These are phyloP conservation scores for Isichthys henryi DNA, from an alignment of 2,113 vertebrate genomes.

Conservation along the genomic window DNA sequence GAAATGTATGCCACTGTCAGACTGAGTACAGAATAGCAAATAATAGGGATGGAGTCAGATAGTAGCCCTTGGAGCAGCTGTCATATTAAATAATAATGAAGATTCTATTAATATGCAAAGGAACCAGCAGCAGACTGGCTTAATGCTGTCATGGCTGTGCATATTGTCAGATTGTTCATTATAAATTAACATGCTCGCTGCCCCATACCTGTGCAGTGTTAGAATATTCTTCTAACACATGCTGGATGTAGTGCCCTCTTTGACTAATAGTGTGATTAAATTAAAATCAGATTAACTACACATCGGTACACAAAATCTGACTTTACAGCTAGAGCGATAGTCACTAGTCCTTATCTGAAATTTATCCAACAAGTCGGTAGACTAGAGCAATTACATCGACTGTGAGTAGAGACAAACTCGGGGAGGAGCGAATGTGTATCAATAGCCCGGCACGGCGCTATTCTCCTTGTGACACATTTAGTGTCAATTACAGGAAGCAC, in stretches of 20 bases:
- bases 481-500: slow-evolving; percentile 55
- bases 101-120: slow-evolving; percentile 80
- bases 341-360: slow-evolving; percentile 43
- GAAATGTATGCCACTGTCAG: slow-evolving; percentile 61
- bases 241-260: slow-evolving; percentile 61
- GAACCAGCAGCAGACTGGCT: slow-evolving; percentile 72
- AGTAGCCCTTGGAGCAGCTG: slow-evolving; percentile 74
- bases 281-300: slow-evolving; percentile 73
- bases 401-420: slow-evolving; percentile 44
- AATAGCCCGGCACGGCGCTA: slow-evolving; percentile 47
- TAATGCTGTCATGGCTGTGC: slow-evolving; percentile 75
- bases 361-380: slow-evolving; percentile 42
- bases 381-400: slow-evolving; percentile 40
- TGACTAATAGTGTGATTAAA: slow-evolving; percentile 66
- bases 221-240: slow-evolving; percentile 73
- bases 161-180: slow-evolving; percentile 80
- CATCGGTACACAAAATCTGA: slow-evolving; percentile 56
- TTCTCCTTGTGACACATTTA: slow-evolving; percentile 52
- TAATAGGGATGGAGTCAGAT: slow-evolving; percentile 70
- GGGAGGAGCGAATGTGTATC: slow-evolving; percentile 37
- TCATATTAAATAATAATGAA: slow-evolving; percentile 84
- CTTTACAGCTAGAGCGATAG: slow-evolving; percentile 44
- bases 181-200: slow-evolving; percentile 78
- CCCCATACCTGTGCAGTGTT: slow-evolving; percentile 76
- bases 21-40: slow-evolving; percentile 67